A percentile compares a stretch with the other conserved stretches of the same genome.
phyloP scores from a whole-genome alignment of 2,113 vertebrate species.

The Grallaria varia region DNA sequence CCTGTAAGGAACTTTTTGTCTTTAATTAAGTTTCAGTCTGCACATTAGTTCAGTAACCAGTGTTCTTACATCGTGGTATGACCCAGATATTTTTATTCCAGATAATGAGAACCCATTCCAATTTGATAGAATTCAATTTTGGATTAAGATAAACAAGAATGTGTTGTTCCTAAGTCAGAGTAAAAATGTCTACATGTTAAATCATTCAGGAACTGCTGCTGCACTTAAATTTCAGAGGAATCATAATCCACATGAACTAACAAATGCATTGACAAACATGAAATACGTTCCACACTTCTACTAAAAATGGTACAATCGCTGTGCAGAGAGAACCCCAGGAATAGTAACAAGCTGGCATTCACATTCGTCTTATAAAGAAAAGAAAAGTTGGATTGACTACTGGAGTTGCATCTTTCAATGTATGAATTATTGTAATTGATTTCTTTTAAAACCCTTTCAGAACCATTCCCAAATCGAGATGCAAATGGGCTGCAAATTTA shows the following conservation, averaged over 20 bases:
- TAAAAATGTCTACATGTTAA: neutral
- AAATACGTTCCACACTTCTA: conserved; percentile 26
- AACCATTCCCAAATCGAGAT: neutral
- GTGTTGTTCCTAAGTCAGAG: neutral
- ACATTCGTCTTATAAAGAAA: neutral
- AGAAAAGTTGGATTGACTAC: conserved; percentile 5
- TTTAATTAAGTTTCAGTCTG: neutral
- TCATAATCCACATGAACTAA: conserved; percentile 23
- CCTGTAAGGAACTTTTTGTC: neutral
- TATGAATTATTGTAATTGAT: conserved; percentile 29
- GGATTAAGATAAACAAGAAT: conserved; percentile 4
- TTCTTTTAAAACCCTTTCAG: conserved; percentile 2
- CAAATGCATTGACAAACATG: conserved; percentile 39
- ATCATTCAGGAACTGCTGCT: conserved; percentile 19
- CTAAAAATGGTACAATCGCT: neutral
- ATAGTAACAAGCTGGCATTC: conserved; percentile 37
- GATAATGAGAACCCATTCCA: neutral
- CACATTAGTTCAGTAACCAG: neutral
- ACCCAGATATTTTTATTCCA: neutral
- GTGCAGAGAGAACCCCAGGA: conserved; percentile 18
- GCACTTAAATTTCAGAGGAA: conserved; percentile 30
- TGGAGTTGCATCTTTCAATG: neutral
- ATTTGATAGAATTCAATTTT: neutral
- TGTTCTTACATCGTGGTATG: neutral
- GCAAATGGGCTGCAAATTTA: neutral